Percentiles rank a stretch among this genome's conserved stretches.
Conservation (phyloP, 2,113 vertebrate genomes). For the Lophius piscatorius region DNA sequence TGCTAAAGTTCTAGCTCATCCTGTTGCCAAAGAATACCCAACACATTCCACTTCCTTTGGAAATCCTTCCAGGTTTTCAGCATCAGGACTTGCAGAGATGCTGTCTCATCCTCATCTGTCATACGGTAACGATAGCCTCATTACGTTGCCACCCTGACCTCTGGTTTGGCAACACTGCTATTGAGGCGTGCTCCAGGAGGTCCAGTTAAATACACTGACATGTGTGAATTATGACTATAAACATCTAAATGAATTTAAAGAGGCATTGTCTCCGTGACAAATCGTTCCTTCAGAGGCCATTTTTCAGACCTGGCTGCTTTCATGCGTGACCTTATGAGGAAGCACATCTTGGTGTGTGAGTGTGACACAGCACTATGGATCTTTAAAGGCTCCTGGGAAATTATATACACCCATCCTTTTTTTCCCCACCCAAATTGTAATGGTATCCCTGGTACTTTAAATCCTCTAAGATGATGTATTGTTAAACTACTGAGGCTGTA, state of each 20-base stretch:
- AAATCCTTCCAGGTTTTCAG: neutral
- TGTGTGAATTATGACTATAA: neutral
- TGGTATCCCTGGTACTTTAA: too few species aligned
- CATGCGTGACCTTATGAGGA: too few species aligned
- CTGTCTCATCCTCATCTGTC: neutral
- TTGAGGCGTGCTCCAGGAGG: neutral
- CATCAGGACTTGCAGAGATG: neutral
- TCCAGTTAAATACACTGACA: too few species aligned
- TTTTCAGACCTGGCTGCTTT: too few species aligned
- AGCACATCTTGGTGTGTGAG: too few species aligned
- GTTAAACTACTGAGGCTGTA: too few species aligned
- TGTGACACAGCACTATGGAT: too few species aligned
- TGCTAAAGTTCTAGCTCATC: constrained; percentile 1
- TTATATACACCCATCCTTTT: too few species aligned
- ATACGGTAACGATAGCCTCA: neutral
- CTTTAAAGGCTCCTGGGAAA: too few species aligned
- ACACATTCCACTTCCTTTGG: neutral
- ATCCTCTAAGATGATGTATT: too few species aligned
- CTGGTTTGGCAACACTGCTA: neutral
- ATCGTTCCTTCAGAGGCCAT: neutral
- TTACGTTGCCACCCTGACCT: neutral
- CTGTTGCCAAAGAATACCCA: too few species aligned
- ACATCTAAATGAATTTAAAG: neutral
- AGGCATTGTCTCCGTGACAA: constrained; percentile 3
- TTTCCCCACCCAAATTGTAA: too few species aligned